phyloP scores from a whole-genome alignment of 1,140 invertebrate genomes.

The Zaprionus inermis region DNA sequence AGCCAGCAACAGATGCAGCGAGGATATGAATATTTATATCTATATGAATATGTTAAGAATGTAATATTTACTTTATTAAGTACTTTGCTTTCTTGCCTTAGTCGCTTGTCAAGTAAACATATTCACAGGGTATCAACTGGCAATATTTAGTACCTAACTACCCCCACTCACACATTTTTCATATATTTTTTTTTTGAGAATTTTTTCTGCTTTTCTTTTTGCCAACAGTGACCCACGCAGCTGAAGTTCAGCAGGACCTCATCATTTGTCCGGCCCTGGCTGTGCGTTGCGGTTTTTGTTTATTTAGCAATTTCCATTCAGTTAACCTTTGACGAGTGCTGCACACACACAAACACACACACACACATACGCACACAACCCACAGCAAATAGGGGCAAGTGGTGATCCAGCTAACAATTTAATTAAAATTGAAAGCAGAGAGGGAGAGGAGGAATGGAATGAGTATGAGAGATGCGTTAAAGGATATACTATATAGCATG shows the following conservation, averaged over 20 bases:
- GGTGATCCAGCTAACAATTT: constrained; percentile 47
- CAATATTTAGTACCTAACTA: not conserved
- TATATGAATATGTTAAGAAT: too few relatives aligned
- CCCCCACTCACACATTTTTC: not conserved
- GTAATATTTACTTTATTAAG: too few relatives aligned
- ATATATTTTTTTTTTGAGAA: not conserved
- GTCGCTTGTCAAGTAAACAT: not conserved
- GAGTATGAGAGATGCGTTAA: constrained; percentile 10
- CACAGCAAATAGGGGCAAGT: constrained; percentile 5
- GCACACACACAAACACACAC: constrained; percentile 5
- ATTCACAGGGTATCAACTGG: not conserved
- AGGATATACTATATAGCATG: not conserved
- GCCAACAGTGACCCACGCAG: constrained; percentile 35
- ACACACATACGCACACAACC: not conserved
- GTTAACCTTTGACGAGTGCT: constrained; percentile 34
- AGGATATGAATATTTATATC: too few relatives aligned
- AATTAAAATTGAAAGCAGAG: constrained; percentile 43
- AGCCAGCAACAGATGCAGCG: not conserved
- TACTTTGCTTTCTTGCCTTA: too few relatives aligned
- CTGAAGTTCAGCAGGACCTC: constrained; percentile 19
- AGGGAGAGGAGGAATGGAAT: not conserved
- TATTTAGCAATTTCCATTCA: constrained; percentile 32
- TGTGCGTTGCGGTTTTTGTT: constrained; percentile 21
- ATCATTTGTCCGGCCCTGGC: constrained; percentile 17
- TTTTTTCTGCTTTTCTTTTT: constrained; percentile 2